Percentiles rank a stretch among this genome's conserved stretches.
phyloP scores from a whole-genome alignment of 2,797 vertebrate genomes.

The Cynodonichthys magdalenae region DNA sequence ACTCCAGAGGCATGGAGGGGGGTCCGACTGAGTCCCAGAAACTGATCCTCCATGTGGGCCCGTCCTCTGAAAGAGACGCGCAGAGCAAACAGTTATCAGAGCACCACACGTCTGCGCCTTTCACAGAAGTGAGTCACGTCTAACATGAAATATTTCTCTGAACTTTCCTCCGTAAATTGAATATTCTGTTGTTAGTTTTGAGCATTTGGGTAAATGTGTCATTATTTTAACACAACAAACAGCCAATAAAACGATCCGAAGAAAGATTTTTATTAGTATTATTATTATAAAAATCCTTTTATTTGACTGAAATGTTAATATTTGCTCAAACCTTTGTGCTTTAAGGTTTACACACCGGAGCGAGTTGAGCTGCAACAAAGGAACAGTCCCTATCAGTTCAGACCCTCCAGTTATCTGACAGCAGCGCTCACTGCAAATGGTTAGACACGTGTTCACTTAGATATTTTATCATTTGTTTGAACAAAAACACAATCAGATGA shows the following conservation, averaged over 20 bases:
- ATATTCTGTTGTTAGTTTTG: conserved; percentile 29
- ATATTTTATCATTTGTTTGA: background rate
- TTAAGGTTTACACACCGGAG: conserved; percentile 88
- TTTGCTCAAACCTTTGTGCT: conserved; percentile 42
- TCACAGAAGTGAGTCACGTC: conserved; percentile 77
- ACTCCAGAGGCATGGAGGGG: conserved; percentile 54
- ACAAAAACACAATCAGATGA: background rate
- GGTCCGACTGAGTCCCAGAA: conserved; percentile 61
- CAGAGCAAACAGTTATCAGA: conserved; percentile 74
- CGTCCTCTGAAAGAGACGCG: conserved; percentile 69
- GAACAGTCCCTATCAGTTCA: conserved; percentile 80
- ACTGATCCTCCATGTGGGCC: conserved; percentile 64
- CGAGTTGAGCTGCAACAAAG: conserved; percentile 84
- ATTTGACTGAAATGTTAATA: background rate
- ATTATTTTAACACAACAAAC: conserved; percentile 20
- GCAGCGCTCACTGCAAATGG: conserved; percentile 81
- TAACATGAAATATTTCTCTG: conserved; percentile 9
- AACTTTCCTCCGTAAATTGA: conserved; percentile 10
- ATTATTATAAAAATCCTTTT: background rate
- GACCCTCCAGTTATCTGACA: conserved; percentile 82
- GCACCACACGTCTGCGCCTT: conserved; percentile 69
- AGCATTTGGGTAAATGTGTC: conserved; percentile 34
- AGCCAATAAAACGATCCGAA: background rate
- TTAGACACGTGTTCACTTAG: conserved; percentile 54
- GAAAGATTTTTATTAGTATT: background rate